Conservation (phyloP, 2,888 invertebrate genomes). For the Glyphotaelius pellucidus region DNA sequence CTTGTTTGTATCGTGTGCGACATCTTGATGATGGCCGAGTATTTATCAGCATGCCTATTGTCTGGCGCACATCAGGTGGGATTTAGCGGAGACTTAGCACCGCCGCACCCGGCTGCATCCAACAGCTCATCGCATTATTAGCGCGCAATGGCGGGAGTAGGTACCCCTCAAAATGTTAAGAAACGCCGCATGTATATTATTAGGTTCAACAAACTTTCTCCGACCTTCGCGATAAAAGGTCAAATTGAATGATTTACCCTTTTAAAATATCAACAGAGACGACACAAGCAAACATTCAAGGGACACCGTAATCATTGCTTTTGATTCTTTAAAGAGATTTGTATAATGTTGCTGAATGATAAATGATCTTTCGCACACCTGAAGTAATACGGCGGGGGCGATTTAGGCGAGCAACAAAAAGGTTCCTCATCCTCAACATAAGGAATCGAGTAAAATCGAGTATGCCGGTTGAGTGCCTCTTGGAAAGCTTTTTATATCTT, state of each 20-base stretch:
- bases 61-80: not conserved
- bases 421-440: not conserved
- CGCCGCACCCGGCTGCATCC: not conserved
- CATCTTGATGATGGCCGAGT: not conserved
- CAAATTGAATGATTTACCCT: not conserved
- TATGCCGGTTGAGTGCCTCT: conserved; percentile 8
- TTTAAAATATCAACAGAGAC: not conserved
- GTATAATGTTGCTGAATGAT: not conserved
- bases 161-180: not conserved
- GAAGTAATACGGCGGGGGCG: not conserved
- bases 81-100: not conserved
- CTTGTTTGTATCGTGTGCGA: not conserved
- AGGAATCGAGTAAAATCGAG: conserved; percentile 19
- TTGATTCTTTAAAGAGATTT: not conserved
- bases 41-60: not conserved
- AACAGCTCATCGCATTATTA: not conserved
- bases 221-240: not conserved
- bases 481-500: conserved; percentile 8
- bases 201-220: too few relatives aligned
- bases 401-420: not conserved
- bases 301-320: not conserved
- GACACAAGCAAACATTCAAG: not conserved
- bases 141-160: not conserved
- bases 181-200: not conserved
- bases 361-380: not conserved